Evolutionary conservation across 2,888 invertebrate species (phyloP).

Genomic region (Plagiodera versicolora): DNA sequence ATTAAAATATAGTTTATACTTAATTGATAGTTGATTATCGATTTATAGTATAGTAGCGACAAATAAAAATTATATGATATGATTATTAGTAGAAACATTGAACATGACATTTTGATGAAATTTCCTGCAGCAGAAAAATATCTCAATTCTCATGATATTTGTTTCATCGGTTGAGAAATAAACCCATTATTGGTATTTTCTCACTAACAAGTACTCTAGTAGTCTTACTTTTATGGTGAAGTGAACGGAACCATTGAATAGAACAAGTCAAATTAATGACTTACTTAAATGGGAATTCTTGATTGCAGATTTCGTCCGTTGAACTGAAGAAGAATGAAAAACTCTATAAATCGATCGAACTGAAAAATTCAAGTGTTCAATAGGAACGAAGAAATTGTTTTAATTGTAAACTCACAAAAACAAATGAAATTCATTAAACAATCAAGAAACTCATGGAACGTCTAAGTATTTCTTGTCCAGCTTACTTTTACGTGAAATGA

Average conservation of each 20-base stretch:
- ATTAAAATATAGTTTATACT: no score
- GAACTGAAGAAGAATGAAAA: constrained; percentile 3
- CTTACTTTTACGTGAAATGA: no score
- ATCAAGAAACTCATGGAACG: no score
- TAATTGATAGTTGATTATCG: no score
- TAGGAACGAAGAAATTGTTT: background rate
- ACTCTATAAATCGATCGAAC: background rate
- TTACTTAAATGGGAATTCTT: constrained; percentile 14
- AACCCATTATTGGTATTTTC: constrained; percentile 8
- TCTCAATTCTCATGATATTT: background rate
- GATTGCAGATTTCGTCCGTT: constrained; percentile 9
- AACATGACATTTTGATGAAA: no score
- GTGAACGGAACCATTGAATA: constrained; percentile 7
- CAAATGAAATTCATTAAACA: no score
- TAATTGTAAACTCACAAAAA: no score
- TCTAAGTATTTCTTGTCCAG: no score
- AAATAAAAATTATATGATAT: no score
- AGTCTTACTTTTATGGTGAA: constrained; percentile 15
- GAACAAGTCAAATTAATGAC: constrained; percentile 6
- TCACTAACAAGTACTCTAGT: constrained; percentile 10
- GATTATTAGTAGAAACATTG: no score
- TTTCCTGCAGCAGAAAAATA: background rate
- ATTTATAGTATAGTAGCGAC: no score
- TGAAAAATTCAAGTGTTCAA: constrained; percentile 5
- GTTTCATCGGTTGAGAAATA: background rate